These are phyloP conservation scores for Penaeus indicus DNA, from an alignment of 1,140 invertebrate genomes.

Conservation along the genomic window DNA sequence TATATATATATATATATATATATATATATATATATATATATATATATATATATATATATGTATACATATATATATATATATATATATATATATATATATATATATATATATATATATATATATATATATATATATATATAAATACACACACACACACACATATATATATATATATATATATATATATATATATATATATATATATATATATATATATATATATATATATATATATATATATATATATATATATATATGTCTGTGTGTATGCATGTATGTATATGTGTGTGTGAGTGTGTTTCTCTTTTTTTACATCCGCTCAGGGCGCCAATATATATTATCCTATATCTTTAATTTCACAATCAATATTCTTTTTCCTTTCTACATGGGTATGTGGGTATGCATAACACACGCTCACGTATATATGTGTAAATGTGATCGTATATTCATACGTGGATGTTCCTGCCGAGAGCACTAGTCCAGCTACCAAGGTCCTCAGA, in stretches of 20 bases:
- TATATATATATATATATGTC: neutral
- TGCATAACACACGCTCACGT: neutral
- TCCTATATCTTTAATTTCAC: neutral
- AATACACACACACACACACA: neutral
- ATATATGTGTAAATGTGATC: neutral
- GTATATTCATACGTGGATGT: neutral
- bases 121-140: neutral
- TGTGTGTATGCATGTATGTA: neutral
- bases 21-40: slow-evolving; percentile 24
- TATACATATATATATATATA: slow-evolving; percentile 5
- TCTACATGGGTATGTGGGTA: neutral
- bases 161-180: neutral
- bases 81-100: neutral
- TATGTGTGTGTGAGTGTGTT: neutral
- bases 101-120: neutral
- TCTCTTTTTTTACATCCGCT: neutral
- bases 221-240: neutral
- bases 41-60: slow-evolving; percentile 26
- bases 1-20: slow-evolving; percentile 17
- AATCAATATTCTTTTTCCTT: neutral
- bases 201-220: neutral
- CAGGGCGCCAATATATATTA: neutral
- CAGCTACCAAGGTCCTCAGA: too few species aligned
- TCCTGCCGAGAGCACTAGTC: too few species aligned
- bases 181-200: neutral